These are phyloP conservation scores for Corythornis cristatus DNA, from an alignment of 2,113 vertebrate genomes.

Conservation along the genomic window DNA sequence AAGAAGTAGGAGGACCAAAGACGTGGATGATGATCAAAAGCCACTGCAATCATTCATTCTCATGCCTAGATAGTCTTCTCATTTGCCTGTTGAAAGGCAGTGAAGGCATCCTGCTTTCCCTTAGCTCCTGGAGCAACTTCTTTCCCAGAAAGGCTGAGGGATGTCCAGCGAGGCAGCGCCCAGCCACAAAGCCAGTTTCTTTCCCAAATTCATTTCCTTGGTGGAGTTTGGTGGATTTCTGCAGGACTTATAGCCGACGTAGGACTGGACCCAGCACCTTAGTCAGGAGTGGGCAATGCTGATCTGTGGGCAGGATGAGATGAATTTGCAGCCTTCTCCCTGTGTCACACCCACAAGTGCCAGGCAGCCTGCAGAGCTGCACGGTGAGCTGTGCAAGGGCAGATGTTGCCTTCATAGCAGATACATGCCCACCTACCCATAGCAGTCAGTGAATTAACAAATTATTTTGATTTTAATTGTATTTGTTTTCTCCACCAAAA, in stretches of 20 bases:
- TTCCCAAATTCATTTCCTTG: neutral
- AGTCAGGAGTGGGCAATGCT: neutral
- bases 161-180: neutral
- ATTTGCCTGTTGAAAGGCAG: neutral
- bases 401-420: neutral
- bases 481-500: neutral
- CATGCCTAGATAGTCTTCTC: neutral
- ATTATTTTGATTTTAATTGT: neutral
- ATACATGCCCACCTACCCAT: neutral
- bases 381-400: neutral
- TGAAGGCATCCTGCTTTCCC: neutral
- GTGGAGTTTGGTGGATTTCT: neutral
- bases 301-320: neutral
- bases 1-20: neutral
- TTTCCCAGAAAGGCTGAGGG: neutral
- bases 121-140: neutral
- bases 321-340: neutral
- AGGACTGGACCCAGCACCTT: fast-evolving
- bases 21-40: neutral
- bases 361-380: neutral
- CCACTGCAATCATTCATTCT: neutral
- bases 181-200: neutral
- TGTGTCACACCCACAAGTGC: too few species aligned
- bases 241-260: neutral
- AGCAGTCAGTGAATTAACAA: neutral